Conservation (phyloP, 2,113 vertebrate genomes). For the Engystomops pustulosus region DNA sequence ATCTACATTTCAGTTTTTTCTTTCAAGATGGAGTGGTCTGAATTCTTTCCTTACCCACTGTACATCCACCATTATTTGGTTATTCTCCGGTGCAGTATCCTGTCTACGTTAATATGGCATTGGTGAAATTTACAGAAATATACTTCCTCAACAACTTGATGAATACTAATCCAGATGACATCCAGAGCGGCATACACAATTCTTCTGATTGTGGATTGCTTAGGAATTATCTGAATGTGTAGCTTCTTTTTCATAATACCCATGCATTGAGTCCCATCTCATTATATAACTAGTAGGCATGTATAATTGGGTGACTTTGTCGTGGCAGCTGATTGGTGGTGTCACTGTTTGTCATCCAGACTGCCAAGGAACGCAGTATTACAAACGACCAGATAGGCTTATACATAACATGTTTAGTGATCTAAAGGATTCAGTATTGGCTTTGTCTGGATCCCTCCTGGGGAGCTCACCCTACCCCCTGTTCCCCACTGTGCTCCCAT, state of each 20-base stretch:
- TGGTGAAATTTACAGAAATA: too few relatives aligned
- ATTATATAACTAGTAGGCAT: too few relatives aligned
- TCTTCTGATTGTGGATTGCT: not conserved
- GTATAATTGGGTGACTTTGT: not conserved
- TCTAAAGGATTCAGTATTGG: not conserved
- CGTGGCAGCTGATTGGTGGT: not conserved
- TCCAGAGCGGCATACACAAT: conserved; percentile 3
- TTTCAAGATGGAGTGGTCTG: too few relatives aligned
- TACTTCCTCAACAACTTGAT: too few relatives aligned
- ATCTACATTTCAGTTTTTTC: too few relatives aligned
- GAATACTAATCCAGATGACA: not conserved
- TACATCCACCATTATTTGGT: too few relatives aligned
- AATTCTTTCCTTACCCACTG: too few relatives aligned
- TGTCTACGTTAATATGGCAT: too few relatives aligned
- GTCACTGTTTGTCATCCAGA: not conserved
- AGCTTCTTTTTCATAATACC: too few relatives aligned
- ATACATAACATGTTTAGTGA: not conserved
- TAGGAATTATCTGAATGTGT: too few relatives aligned
- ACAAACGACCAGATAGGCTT: not conserved
- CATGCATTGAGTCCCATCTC: too few relatives aligned
- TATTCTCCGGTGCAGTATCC: not conserved
- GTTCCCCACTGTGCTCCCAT: not conserved
- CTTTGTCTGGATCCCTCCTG: not conserved
- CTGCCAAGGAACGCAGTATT: not conserved
- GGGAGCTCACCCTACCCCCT: not conserved